phyloP scores from a whole-genome alignment of 2,113 vertebrate genomes.

The Rafetus swinhoei region DNA sequence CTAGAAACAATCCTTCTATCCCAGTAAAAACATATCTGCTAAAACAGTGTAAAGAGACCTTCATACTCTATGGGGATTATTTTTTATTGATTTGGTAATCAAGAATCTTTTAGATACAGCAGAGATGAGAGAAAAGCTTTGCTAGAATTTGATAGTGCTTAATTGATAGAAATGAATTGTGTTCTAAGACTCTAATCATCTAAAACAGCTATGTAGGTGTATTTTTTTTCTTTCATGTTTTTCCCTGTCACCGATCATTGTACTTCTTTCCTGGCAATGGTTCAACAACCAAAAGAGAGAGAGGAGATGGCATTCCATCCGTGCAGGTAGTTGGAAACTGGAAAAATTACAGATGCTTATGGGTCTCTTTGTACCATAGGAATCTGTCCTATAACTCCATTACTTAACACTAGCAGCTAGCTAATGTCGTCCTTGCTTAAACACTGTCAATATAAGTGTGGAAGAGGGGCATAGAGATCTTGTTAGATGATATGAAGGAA shows the following conservation, averaged over 20 bases:
- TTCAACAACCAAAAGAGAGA: constrained; percentile 17
- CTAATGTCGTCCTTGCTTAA: neutral
- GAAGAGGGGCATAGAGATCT: neutral
- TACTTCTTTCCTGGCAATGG: constrained; percentile 10
- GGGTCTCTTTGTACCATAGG: constrained; percentile 18
- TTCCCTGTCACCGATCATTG: neutral
- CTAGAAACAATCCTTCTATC: neutral
- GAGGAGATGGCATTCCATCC: constrained; percentile 10
- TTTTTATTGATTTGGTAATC: neutral
- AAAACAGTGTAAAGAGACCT: neutral
- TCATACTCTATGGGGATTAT: neutral
- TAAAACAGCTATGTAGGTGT: neutral
- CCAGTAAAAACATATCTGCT: neutral
- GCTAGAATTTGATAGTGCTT: constrained; percentile 3
- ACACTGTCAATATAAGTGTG: constrained; percentile 14
- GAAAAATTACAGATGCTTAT: constrained; percentile 26
- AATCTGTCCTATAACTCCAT: neutral
- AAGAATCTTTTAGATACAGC: neutral
- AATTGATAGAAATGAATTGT: neutral
- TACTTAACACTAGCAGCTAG: neutral
- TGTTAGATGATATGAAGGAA: constrained; percentile 11
- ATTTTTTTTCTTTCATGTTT: constrained; percentile 7
- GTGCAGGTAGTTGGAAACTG: constrained; percentile 42
- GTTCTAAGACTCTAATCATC: neutral
- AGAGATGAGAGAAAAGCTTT: neutral